Base-by-base conservation (phyloP, 64 coral and sea anemone species). In the Montipora cactus region DNA sequence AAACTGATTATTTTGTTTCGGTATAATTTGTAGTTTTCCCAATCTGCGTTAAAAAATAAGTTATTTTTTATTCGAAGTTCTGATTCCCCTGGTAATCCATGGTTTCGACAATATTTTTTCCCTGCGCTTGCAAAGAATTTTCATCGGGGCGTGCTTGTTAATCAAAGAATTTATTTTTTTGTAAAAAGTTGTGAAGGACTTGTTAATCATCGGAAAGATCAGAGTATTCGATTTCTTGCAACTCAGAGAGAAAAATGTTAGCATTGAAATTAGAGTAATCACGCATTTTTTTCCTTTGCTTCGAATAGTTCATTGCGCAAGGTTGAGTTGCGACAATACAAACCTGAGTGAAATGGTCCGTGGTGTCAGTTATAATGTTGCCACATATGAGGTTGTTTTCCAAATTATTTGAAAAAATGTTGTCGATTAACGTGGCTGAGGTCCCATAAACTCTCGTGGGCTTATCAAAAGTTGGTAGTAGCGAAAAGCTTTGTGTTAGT, bases 81-180 rank as follows among this genome's bases (percentile, higher is more conserved):
- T 21, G 5, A 87, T 25, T 48, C 83, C 83, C 19, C 66, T 69
- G 57, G 83, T 68, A 14, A 68, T 87, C 83, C 59, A 87, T 48
- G 83, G 83, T 87, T 87, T 87, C 7, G 83, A 67, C 44, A 70
- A 68, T 68, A n/a, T 68, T 55, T 88, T 88, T 18, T 20, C 72
- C 69, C 50, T 88, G 49, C 70, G 67, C 44, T 53, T 75, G 14
- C 71, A 88, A 50, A 88, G 49, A 72, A 47, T 75, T 88, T 88
- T 74, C 16, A 75, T 74, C 18, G 71, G 86, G 28, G 86, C 86
- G 52, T 76, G 68, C 51, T 76, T 88, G 72, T 76, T 88, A 44
- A 88, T 47, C 68, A 88, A 19, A 7, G 47, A 50, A n/a, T 88
- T 88, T 28, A 76, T 88, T 88, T 88, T 0, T 23, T 88, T 88